These are phyloP conservation scores for Pantherophis vulpinus DNA, from an alignment of 2,797 vertebrate species.

Conservation along the genomic window DNA sequence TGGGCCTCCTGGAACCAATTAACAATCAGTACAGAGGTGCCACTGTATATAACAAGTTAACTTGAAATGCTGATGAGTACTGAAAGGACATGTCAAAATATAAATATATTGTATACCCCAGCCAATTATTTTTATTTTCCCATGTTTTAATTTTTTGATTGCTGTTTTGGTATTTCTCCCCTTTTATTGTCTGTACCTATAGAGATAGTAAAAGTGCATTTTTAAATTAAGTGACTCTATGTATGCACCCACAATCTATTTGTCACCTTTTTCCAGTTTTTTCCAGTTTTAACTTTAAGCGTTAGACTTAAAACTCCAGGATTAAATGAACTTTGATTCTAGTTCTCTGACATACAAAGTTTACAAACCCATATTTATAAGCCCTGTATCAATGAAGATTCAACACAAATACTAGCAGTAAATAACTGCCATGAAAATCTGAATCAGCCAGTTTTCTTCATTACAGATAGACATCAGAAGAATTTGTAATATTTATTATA, in stretches of 20 bases:
- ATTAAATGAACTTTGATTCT: neutral
- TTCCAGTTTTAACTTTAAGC: neutral
- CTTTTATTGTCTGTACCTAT: neutral
- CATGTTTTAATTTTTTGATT: neutral
- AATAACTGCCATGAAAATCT: neutral
- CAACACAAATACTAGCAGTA: neutral
- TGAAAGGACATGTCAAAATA: neutral
- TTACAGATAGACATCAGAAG: slow-evolving; percentile 2
- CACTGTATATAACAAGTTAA: neutral
- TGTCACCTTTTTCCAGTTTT: neutral
- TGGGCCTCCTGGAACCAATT: no score
- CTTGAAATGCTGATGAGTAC: neutral
- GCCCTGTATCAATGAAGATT: neutral
- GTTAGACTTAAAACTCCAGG: neutral
- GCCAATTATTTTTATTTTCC: neutral
- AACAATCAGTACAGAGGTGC: no score
- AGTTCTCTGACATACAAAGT: neutral
- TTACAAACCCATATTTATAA: neutral
- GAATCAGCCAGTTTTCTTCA: neutral
- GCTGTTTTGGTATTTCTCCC: neutral
- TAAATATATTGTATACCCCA: neutral
- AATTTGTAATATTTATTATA: slow-evolving; percentile 43
- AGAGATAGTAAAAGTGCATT: neutral
- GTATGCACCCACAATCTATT: neutral
- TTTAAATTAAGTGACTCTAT: neutral